Conservation (phyloP, 2,113 vertebrate species). For the Pluvialis apricaria region DNA sequence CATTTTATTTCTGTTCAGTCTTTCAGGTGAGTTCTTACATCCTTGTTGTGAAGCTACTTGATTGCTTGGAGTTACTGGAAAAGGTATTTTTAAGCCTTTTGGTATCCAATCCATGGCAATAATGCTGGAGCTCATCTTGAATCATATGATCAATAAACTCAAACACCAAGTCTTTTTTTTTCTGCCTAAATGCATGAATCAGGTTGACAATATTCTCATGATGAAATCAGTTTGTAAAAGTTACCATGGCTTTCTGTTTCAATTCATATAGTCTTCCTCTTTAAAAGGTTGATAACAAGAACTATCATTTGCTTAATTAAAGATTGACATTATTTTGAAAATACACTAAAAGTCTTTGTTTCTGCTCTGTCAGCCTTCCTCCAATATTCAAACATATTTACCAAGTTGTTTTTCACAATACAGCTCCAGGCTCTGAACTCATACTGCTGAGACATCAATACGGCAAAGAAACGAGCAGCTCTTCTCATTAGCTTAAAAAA, state of each 20-base stretch:
- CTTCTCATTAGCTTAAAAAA: not conserved
- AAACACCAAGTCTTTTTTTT: slow-evolving; percentile 65
- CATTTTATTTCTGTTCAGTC: not conserved
- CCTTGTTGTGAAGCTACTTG: slow-evolving; percentile 56
- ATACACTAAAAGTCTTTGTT: not conserved
- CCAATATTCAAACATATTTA: not conserved
- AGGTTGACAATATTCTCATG: slow-evolving; percentile 68
- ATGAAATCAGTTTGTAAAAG: slow-evolving; percentile 53
- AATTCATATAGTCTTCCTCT: not conserved
- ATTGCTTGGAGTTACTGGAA: slow-evolving; percentile 65
- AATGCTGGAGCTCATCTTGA: slow-evolving; percentile 64
- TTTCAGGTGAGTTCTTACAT: slow-evolving; percentile 50
- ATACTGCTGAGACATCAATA: not conserved
- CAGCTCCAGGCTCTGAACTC: not conserved
- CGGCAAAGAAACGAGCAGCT: not conserved
- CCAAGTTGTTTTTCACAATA: not conserved
- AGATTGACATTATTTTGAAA: not conserved
- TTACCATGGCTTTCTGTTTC: slow-evolving; percentile 1
- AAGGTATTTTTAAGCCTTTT: slow-evolving; percentile 66
- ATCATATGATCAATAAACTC: slow-evolving; percentile 69
- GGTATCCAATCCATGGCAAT: slow-evolving; percentile 51
- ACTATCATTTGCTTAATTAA: not conserved
- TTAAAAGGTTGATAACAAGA: not conserved
- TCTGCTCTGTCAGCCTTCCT: not conserved
- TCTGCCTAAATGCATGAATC: slow-evolving; percentile 62